Percentiles rank a stretch among this genome's conserved stretches.
phyloP scores from a whole-genome alignment of 1,140 invertebrate genomes.

The Drosophila erecta region DNA sequence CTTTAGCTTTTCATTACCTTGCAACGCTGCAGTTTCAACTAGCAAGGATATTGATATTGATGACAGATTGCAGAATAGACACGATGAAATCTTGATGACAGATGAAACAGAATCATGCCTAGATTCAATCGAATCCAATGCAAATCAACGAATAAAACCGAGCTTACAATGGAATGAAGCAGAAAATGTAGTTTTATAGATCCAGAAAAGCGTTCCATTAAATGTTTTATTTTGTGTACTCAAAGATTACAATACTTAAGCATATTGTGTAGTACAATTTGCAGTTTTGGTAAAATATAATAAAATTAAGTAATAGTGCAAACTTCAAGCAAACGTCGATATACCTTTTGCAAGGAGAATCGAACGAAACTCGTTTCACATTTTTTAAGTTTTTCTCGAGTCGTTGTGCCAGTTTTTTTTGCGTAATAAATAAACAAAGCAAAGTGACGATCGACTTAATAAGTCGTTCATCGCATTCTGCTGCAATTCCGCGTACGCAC shows the following conservation, averaged over 20 bases:
- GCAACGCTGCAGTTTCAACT: no score
- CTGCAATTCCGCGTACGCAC: conserved; percentile 28
- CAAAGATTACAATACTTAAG: no score
- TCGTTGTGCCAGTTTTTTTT: conserved; percentile 71
- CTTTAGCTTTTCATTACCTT: no score
- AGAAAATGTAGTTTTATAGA: no score
- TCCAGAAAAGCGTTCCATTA: no score
- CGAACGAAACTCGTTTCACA: conserved; percentile 59
- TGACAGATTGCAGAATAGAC: no score
- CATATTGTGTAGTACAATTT: no score
- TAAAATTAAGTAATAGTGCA: no score
- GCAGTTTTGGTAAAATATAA: no score
- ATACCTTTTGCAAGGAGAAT: conserved; percentile 5
- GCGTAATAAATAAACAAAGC: conserved; percentile 58
- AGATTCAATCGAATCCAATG: no score
- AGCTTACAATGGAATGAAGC: conserved; percentile 1
- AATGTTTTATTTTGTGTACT: neutral
- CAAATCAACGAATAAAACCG: neutral
- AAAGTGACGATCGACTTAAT: conserved; percentile 23
- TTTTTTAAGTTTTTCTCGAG: conserved; percentile 50
- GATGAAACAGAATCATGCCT: neutral
- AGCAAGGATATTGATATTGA: no score
- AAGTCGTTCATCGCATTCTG: conserved; percentile 18
- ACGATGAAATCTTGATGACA: no score
- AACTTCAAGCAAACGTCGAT: conserved; percentile 2